Evolutionary conservation across 1,140 invertebrate genomes (phyloP), one percentile per base, ranked within the genome.

Genomic region (Zaprionus vittiger): DNA sequence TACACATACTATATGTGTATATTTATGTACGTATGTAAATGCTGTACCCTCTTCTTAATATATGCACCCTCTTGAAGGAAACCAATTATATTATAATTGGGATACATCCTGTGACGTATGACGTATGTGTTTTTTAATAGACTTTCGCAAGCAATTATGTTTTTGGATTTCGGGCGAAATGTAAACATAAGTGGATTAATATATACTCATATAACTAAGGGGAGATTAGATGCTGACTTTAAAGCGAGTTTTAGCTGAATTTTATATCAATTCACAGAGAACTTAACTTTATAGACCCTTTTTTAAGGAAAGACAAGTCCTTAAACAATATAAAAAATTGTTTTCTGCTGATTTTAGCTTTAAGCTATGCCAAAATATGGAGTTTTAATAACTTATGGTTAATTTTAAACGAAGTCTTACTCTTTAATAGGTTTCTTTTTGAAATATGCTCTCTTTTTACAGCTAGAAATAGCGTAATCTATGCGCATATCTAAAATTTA

Each of bases 11-110:
- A 37, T 60, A 7, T 14, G 17, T 28, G 28, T 60, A 24, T 60
- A 60, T 62, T 17, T 44, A 2, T 24, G 11, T 15, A 34, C 26
- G 17, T n/a, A 7, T 54, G 62, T 34, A 37, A 17, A 28, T 63
- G 17, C 54, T 55, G 5, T 17, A 66, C 54, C 64, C 54, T 66
- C 57, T 57, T 44, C n/a, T 64, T 67, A 60, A 73, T 52, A 73
- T 73, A 68, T 68, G 65, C 65, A 73, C 56, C 71, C 65, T 15
- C 65, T 15, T 34, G 2, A 38, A 20, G 20, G 26, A 56, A 62
- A 47, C 54, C 49, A 69, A 73, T 73, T 73, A 73, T 55, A 55
- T 61, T 61, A 61, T 69, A 73, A 68, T 61, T 55, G 44, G 7
- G 15, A 37, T 31, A 31, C 34, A 60, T 68, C 15, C 17, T 38